These are phyloP conservation scores for Cryptus viduatorius DNA, from an alignment of 2,888 invertebrate species.

Conservation along the genomic window DNA sequence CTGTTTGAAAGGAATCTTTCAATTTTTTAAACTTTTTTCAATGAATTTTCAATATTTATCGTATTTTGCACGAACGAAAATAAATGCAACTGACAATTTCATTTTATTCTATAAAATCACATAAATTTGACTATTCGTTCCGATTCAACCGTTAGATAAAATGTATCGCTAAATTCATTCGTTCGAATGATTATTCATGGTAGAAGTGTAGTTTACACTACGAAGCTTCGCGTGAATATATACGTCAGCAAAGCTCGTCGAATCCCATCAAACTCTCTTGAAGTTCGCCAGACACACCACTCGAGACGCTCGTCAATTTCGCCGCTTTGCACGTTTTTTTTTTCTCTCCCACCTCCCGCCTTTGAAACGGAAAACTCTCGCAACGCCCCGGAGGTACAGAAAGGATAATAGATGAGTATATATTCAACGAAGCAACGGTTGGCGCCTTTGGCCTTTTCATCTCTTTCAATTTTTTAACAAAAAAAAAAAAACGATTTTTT, in stretches of 20 bases:
- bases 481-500: constrained; percentile 16
- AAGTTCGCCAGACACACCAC: constrained; percentile 70
- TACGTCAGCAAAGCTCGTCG: constrained; percentile 39
- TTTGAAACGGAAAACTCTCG: constrained; percentile 45
- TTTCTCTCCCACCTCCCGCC: constrained; percentile 17
- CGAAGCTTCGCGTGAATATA: background rate
- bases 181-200: background rate
- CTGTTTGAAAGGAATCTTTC: background rate
- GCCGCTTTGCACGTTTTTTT: constrained; percentile 63
- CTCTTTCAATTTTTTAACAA: constrained; percentile 36
- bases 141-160: background rate
- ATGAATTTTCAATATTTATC: background rate
- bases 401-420: constrained; percentile 39
- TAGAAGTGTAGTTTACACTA: background rate
- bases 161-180: background rate
- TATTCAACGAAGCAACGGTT: constrained; percentile 42
- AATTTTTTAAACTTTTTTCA: background rate
- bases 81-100: background rate
- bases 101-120: background rate
- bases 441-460: constrained; percentile 8
- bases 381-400: constrained; percentile 22
- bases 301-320: constrained; percentile 71
- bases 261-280: constrained; percentile 60
- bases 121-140: background rate
- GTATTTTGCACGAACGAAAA: background rate